Conservation (phyloP, 2,113 vertebrate species). For the Scopus umbretta region DNA sequence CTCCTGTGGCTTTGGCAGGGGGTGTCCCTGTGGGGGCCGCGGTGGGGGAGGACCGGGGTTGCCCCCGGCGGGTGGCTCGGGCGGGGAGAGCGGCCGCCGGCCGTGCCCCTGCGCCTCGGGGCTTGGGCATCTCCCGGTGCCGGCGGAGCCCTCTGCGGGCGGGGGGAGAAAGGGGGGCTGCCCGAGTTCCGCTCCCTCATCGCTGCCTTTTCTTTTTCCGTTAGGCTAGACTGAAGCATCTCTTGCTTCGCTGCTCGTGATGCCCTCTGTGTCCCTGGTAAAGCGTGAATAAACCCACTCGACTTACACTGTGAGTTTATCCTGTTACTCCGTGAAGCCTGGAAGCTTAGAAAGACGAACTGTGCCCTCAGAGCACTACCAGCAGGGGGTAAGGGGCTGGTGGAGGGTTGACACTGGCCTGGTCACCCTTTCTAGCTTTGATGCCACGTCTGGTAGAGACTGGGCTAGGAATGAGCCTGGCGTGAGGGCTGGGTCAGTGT, state of each 20-base stretch:
- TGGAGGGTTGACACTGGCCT: background rate
- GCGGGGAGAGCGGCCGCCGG: background rate
- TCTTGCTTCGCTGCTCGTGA: background rate
- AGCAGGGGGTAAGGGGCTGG: fast-evolving
- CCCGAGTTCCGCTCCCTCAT: background rate
- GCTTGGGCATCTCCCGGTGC: fast-evolving
- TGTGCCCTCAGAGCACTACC: fast-evolving
- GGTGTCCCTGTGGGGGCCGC: background rate
- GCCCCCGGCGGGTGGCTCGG: background rate
- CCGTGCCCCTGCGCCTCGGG: fast-evolving
- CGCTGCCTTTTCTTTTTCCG: fast-evolving
- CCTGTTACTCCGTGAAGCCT: background rate
- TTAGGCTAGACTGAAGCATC: background rate
- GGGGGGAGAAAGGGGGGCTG: background rate
- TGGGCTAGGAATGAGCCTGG: background rate
- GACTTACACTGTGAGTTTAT: background rate
- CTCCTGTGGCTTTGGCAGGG: too few species aligned
- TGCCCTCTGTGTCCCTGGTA: background rate
- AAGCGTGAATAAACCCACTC: background rate
- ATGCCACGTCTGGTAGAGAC: background rate
- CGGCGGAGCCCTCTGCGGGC: fast-evolving
- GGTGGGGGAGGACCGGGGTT: background rate
- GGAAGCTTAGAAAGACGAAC: background rate
- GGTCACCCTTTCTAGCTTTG: background rate
- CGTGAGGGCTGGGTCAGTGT: background rate